phyloP scores from a whole-genome alignment of 2,113 vertebrate species.

The Chelonoidis abingdonii region DNA sequence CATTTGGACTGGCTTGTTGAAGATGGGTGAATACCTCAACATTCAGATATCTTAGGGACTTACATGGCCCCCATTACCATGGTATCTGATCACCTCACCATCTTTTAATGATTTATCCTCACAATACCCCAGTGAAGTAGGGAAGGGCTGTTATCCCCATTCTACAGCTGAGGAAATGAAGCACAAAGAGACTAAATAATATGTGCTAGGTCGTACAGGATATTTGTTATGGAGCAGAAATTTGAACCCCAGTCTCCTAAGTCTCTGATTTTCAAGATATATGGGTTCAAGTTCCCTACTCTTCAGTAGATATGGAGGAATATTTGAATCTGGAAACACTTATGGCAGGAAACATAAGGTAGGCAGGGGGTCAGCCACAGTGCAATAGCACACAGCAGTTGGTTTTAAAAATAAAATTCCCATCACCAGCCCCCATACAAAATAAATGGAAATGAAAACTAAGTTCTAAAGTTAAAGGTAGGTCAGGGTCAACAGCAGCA shows the following conservation, averaged over 20 bases:
- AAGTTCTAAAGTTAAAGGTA: conserved; percentile 64
- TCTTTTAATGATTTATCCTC: neutral
- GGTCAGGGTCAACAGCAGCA: conserved; percentile 69
- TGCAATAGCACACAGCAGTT: conserved; percentile 49
- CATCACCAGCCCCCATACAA: conserved; percentile 26
- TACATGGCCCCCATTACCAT: neutral
- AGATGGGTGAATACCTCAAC: neutral
- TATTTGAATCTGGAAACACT: conserved; percentile 26
- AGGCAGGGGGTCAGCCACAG: conserved; percentile 20
- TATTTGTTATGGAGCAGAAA: neutral
- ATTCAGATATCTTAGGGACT: neutral
- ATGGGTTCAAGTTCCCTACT: neutral
- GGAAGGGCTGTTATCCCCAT: neutral
- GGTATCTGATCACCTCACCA: neutral
- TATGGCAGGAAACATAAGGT: conserved; percentile 13
- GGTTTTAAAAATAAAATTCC: conserved; percentile 63
- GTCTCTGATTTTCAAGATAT: neutral
- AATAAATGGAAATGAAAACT: conserved; percentile 68
- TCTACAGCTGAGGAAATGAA: neutral
- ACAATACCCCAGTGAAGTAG: neutral
- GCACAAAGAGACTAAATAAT: neutral
- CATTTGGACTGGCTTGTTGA: neutral
- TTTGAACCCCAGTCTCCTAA: neutral
- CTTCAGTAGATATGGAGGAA: neutral
- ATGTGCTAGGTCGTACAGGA: neutral